phyloP scores from a whole-genome alignment of 2,888 invertebrate species.

The Oxystoma pomonae region DNA sequence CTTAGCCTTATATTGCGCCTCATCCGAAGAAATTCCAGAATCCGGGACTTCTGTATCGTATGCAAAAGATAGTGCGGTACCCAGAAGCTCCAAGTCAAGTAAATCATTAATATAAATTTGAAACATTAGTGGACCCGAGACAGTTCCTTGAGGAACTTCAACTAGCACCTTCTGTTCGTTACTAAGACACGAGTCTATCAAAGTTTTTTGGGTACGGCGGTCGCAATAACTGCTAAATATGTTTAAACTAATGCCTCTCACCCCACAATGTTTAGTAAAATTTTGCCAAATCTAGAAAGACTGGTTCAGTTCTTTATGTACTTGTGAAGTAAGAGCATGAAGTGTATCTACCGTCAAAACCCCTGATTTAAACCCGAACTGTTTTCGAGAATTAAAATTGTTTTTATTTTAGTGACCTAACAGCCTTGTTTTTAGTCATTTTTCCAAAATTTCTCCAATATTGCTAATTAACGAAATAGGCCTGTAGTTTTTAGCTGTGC shows the following conservation, averaged over 20 bases:
- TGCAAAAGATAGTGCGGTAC: not conserved
- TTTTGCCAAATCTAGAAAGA: not conserved
- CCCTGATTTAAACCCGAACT: not conserved
- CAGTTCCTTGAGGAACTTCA: not conserved
- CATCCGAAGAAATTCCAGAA: not conserved
- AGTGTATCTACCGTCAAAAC: not conserved
- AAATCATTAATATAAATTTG: not conserved
- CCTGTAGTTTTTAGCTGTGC: not conserved
- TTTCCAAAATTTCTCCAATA: conserved; percentile 1
- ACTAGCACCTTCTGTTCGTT: no score
- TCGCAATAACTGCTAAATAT: not conserved
- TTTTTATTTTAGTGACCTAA: not conserved
- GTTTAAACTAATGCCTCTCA: not conserved
- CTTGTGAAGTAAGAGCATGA: not conserved
- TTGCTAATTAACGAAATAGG: not conserved
- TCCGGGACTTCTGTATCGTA: not conserved
- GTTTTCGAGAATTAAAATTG: not conserved
- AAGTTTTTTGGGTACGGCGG: not conserved
- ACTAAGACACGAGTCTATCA: no score
- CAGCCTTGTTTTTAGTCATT: not conserved
- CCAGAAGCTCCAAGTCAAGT: not conserved
- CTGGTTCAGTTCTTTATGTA: not conserved
- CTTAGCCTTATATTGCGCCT: not conserved
- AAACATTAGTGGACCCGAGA: not conserved
- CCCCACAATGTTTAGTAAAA: not conserved